Base-by-base conservation (phyloP, 1,140 invertebrate genomes). In the Drosophila navojoa region DNA sequence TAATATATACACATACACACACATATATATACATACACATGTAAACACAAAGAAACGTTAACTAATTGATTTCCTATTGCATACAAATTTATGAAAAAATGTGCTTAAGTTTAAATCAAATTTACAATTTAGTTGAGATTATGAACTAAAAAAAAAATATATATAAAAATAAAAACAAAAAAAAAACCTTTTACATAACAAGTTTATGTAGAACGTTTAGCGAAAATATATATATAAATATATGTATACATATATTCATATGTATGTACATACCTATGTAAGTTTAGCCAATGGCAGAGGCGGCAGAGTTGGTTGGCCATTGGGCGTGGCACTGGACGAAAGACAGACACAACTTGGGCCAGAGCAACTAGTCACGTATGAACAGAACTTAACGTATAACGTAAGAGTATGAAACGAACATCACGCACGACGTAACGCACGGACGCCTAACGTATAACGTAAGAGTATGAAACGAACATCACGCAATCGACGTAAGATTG, bases 71-170 rank as follows among this genome's bases (percentile, higher is more conserved):
- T 79, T 82, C 80, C 77, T 84, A 82, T 79, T 73, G 58, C 80
- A 82, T 82, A 82, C 80, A 84, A 84, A 84, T 84, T 79, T 84
- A 79, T 67, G 76, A 85, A 78, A 76, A 76, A 75, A 77, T 86
- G 79, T 82, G 82, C 82, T 82, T 86, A 89, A 87, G 82, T 86
- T 86, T 86, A 87, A 87, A 87, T 82, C 71, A 86, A 86, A 86
- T 86, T 86, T 86, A 87, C 84, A 86, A 86, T 82, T 86, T 77
- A 87, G 84, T 86, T 86, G 84, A 86, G 82, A 87, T 86, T 87
- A 81, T 76, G 53, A 68, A 78, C 66, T 71, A 78, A 69, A 78
- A 66, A 76, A 66, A 78, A 69, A 78, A 66, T n/a, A n/a, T n/a
- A n/a, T n/a, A n/a, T n/a, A n/a, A n/a, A n/a, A n/a, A n/a, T n/a